These are phyloP conservation scores for Pomphorhynchus laevis DNA, from an alignment of 1,140 invertebrate species.

Conservation along the genomic window DNA sequence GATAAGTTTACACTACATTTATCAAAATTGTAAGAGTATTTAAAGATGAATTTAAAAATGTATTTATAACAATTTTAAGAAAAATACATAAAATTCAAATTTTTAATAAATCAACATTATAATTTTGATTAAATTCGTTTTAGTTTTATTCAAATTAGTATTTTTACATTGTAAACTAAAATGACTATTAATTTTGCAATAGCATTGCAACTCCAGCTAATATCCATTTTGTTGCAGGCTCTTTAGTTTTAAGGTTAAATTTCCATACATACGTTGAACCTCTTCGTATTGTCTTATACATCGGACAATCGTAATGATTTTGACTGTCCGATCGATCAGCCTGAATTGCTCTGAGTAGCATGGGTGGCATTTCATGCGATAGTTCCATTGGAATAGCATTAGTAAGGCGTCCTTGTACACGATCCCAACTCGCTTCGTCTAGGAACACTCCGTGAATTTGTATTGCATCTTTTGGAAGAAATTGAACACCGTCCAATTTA, in stretches of 20 bases:
- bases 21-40: too few relatives aligned
- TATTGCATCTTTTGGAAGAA: background rate
- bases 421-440: constrained; percentile 60
- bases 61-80: too few relatives aligned
- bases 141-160: too few relatives aligned
- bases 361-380: constrained; percentile 15
- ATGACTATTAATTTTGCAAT: constrained; percentile 23
- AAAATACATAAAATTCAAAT: too few relatives aligned
- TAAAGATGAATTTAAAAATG: too few relatives aligned
- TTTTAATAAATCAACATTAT: too few relatives aligned
- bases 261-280: constrained; percentile 80
- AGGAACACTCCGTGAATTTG: constrained; percentile 36
- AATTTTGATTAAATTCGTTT: too few relatives aligned
- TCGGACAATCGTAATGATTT: constrained; percentile 68
- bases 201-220: constrained; percentile 54
- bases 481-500: constrained; percentile 48
- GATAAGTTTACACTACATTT: too few relatives aligned
- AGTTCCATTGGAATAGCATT: constrained; percentile 13
- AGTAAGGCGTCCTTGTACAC: constrained; percentile 9
- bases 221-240: constrained; percentile 65
- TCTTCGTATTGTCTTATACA: constrained; percentile 52
- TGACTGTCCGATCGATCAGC: constrained; percentile 59
- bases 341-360: constrained; percentile 28
- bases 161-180: background rate
- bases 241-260: constrained; percentile 65